These are phyloP conservation scores for Zhuqinia jingwanae DNA, from an alignment of 2,888 invertebrate genomes.

Conservation along the genomic window DNA sequence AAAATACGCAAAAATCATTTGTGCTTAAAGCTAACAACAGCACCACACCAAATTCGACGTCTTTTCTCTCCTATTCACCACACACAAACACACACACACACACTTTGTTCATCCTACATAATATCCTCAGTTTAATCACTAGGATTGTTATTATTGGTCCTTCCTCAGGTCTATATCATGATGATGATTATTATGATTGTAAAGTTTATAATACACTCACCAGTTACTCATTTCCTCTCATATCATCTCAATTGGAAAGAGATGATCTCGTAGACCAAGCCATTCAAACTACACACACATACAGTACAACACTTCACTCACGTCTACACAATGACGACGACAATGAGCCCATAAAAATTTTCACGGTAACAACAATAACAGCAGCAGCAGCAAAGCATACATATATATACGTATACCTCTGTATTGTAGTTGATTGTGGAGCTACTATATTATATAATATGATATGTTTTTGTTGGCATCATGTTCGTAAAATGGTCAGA, in stretches of 20 bases:
- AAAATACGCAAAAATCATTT: constrained; percentile 36
- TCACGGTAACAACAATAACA: constrained; percentile 32
- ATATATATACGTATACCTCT: not conserved
- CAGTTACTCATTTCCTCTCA: not conserved
- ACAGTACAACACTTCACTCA: too few species aligned
- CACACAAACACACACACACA: too few species aligned
- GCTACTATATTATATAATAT: not conserved
- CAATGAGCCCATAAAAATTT: constrained; percentile 38
- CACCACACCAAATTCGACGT: too few species aligned
- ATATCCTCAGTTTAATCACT: too few species aligned
- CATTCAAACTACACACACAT: too few species aligned
- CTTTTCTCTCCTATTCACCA: too few species aligned
- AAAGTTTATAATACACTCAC: constrained; percentile 23
- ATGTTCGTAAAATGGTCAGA: constrained; percentile 60
- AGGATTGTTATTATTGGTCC: too few species aligned
- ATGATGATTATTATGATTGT: not conserved
- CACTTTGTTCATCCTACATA: too few species aligned
- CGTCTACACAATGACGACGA: not conserved
- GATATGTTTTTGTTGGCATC: too few species aligned
- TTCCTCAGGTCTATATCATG: too few species aligned
- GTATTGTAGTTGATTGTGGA: not conserved
- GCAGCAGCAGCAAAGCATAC: not conserved
- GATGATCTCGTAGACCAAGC: too few species aligned
- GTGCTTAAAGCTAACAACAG: constrained; percentile 50
- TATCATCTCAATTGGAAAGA: not conserved